Evolutionary conservation across 1,140 invertebrate species (phyloP).

Genomic region (Ectropis grisescens): DNA sequence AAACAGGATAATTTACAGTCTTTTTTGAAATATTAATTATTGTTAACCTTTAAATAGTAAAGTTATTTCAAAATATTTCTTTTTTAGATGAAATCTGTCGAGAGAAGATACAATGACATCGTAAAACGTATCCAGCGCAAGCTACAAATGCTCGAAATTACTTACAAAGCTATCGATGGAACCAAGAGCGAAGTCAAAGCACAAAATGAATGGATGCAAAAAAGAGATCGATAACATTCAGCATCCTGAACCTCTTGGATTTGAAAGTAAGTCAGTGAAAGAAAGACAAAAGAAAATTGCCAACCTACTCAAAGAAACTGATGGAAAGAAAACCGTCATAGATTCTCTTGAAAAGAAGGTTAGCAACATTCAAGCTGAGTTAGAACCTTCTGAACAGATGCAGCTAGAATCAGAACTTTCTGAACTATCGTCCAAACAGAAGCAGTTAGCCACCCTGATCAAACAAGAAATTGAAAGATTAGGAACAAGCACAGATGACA

Average conservation of each 20-base stretch:
- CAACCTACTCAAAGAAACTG: slow-evolving; percentile 84
- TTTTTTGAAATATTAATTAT: no score
- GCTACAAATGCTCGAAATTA: slow-evolving; percentile 83
- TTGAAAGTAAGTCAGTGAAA: slow-evolving; percentile 81
- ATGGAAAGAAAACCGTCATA: slow-evolving; percentile 85
- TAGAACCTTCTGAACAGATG: slow-evolving; percentile 84
- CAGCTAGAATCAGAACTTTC: slow-evolving; percentile 78
- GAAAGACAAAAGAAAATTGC: slow-evolving; percentile 79
- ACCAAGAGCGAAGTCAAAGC: slow-evolving; percentile 81
- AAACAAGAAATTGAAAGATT: slow-evolving; percentile 81
- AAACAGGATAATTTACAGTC: no score
- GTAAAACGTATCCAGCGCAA: slow-evolving; percentile 87
- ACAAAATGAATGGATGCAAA: slow-evolving; percentile 84
- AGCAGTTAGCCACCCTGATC: slow-evolving; percentile 78
- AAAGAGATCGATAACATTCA: slow-evolving; percentile 79
- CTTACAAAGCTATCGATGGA: slow-evolving; percentile 83
- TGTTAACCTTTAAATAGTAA: no score
- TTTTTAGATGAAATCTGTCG: slow-evolving; percentile 81
- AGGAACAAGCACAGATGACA: slow-evolving; percentile 74
- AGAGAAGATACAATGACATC: slow-evolving; percentile 86
- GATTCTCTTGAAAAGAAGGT: slow-evolving; percentile 87
- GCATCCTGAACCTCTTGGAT: slow-evolving; percentile 78
- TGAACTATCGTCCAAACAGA: slow-evolving; percentile 78
- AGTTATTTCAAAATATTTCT: no score
- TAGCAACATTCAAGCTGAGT: slow-evolving; percentile 84